These are phyloP conservation scores for Euplagia quadripunctaria DNA, from an alignment of 2,888 invertebrate genomes.

Conservation along the genomic window DNA sequence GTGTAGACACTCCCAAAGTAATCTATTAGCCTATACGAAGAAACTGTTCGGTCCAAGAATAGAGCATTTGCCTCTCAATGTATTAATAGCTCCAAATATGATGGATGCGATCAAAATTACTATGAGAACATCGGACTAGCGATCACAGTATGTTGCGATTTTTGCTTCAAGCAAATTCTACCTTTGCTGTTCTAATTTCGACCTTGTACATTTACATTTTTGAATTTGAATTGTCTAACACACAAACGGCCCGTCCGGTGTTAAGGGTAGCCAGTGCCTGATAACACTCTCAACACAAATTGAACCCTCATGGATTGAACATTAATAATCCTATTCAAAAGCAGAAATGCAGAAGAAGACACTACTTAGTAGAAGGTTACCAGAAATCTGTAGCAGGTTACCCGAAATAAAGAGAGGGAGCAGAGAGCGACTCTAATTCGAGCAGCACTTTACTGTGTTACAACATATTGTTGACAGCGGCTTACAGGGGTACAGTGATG, in stretches of 20 bases:
- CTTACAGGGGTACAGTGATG: not conserved
- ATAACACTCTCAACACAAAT: too few species aligned
- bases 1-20: slow-evolving; percentile 14
- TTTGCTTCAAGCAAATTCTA: not conserved
- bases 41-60: slow-evolving; percentile 39
- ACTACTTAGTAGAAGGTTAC: too few species aligned
- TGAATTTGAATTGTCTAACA: not conserved
- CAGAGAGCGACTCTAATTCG: too few species aligned
- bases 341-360: too few species aligned
- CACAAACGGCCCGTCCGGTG: too few species aligned
- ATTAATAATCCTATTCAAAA: too few species aligned
- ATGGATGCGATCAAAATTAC: slow-evolving; percentile 42
- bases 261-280: too few species aligned
- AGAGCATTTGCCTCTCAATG: slow-evolving; percentile 42
- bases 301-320: too few species aligned
- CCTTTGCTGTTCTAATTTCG: not conserved
- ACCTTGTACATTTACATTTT: not conserved
- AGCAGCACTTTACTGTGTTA: not conserved
- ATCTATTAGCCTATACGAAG: slow-evolving; percentile 17
- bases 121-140: slow-evolving; percentile 2
- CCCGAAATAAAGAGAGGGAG: not conserved
- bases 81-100: slow-evolving; percentile 51
- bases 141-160: not conserved
- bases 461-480: not conserved
- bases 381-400: not conserved